Conservation (phyloP, 2,113 vertebrate genomes). For the Psettodes erumei region DNA sequence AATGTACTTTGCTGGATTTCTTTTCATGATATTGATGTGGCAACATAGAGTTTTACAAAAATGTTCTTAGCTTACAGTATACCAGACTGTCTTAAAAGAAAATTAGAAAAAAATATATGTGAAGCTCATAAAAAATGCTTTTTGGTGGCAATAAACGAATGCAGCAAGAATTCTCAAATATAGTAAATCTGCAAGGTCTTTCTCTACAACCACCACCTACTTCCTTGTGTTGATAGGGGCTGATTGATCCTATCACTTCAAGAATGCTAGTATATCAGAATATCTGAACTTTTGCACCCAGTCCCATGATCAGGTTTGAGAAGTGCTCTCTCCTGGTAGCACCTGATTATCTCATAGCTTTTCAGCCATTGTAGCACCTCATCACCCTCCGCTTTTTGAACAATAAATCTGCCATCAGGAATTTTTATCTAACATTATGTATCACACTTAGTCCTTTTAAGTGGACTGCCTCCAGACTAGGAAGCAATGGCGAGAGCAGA, state of each 20-base stretch:
- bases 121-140: background rate
- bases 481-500: too few species aligned
- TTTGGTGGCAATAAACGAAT: background rate
- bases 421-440: slow-evolving; percentile 62
- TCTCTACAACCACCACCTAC: slow-evolving; percentile 49
- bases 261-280: slow-evolving; percentile 80
- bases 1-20: slow-evolving; percentile 27
- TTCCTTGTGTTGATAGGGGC: slow-evolving; percentile 74
- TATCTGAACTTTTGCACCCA: slow-evolving; percentile 78
- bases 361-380: slow-evolving; percentile 53
- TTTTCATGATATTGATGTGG: slow-evolving; percentile 21
- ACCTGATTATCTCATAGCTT: slow-evolving; percentile 60
- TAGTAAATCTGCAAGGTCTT: slow-evolving; percentile 10
- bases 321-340: slow-evolving; percentile 44
- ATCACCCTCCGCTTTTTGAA: slow-evolving; percentile 52
- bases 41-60: background rate
- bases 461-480: slow-evolving; percentile 61
- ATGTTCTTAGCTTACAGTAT: background rate
- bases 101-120: background rate
- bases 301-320: slow-evolving; percentile 48
- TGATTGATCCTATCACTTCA: slow-evolving; percentile 76
- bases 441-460: slow-evolving; percentile 67
- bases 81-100: slow-evolving; percentile 7
- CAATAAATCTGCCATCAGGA: slow-evolving; percentile 53
- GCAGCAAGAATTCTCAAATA: slow-evolving; percentile 8